A percentile compares a stretch with the other conserved stretches of the same genome.
These are phyloP conservation scores for Trachops cirrhosus DNA, from an alignment of 2,797 vertebrate species.

Conservation along the genomic window DNA sequence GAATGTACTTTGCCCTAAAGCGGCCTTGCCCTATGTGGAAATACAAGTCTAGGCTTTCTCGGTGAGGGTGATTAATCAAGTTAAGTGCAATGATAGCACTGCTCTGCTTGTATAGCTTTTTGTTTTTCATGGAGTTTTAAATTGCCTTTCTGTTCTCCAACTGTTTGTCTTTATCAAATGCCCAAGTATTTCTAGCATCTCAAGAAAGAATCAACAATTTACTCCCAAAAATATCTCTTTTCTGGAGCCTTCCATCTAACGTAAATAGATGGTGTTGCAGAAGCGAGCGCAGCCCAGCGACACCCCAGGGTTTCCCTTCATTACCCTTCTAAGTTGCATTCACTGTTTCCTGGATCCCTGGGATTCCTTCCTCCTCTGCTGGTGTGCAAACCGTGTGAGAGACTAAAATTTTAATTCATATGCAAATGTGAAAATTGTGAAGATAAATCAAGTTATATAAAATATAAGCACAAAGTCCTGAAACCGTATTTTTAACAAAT, in stretches of 20 bases:
- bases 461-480: background rate
- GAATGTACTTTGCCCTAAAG: background rate
- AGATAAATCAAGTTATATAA: background rate
- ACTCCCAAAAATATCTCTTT: background rate
- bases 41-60: background rate
- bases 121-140: slow-evolving; percentile 18
- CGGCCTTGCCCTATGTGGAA: background rate
- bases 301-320: background rate
- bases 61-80: background rate
- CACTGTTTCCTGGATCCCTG: background rate
- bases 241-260: background rate
- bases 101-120: background rate
- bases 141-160: slow-evolving; percentile 12
- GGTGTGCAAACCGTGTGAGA: background rate
- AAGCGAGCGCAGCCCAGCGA: background rate
- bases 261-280: background rate
- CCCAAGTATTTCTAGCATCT: background rate
- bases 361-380: background rate
- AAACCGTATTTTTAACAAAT: slow-evolving; percentile 26
- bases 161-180: background rate
- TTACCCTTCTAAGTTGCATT: background rate
- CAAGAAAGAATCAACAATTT: background rate
- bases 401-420: background rate
- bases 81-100: background rate
- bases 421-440: background rate